Evolutionary conservation across 2,797 vertebrate genomes (phyloP).

Genomic region (Cephalopachus bancanus): DNA sequence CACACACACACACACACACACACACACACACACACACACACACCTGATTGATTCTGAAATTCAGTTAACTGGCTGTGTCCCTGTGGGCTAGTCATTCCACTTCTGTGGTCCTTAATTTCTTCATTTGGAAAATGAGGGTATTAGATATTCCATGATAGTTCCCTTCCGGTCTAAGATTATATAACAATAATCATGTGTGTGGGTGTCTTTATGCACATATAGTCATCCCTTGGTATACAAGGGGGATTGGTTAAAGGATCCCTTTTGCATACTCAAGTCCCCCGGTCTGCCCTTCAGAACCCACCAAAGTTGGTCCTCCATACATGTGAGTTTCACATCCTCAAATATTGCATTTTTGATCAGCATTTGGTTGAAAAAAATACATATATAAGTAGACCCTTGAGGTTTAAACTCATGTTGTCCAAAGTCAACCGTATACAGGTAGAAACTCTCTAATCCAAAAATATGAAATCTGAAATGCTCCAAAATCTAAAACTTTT

Average conservation of each 20-base stretch:
- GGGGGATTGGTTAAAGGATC: no score
- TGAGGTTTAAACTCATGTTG: no score
- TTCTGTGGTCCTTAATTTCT: constrained; percentile 43
- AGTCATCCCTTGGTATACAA: no score
- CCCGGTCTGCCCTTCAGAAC: no score
- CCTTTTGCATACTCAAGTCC: no score
- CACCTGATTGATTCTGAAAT: constrained; percentile 40
- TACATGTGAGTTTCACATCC: neutral
- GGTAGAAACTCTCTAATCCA: neutral
- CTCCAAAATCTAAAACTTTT: neutral
- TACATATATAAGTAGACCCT: no score
- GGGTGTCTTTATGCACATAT: neutral
- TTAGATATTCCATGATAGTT: constrained; percentile 11
- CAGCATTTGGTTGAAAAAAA: no score
- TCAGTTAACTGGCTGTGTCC: constrained; percentile 38
- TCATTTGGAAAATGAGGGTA: constrained; percentile 50
- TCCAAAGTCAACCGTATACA: neutral
- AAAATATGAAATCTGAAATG: neutral
- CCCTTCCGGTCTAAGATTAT: constrained; percentile 30
- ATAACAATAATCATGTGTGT: neutral
- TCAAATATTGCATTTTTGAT: no score
- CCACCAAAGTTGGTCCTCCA: no score
- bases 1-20: neutral
- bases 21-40: neutral
- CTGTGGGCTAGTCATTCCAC: constrained; percentile 32